Evolutionary conservation across 2,797 vertebrate genomes (phyloP).

Genomic region (Pseudomugil gertrudae): DNA sequence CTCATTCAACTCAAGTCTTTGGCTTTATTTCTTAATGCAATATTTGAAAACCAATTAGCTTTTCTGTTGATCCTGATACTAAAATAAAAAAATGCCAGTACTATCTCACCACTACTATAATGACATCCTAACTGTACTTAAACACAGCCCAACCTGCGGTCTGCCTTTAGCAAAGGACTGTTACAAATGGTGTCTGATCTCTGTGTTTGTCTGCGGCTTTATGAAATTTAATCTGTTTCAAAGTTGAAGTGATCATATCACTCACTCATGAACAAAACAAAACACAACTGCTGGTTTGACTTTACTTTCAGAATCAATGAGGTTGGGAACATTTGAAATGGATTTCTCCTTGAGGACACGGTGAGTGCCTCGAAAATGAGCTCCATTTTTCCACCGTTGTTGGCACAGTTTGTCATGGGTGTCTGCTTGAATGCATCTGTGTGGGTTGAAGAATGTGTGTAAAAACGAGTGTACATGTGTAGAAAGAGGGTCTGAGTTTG

Average conservation of each 20-base stretch:
- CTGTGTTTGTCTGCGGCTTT: slow-evolving; percentile 30
- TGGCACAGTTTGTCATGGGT: slow-evolving; percentile 42
- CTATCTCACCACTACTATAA: slow-evolving; percentile 63
- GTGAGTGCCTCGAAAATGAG: slow-evolving; percentile 40
- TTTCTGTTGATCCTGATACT: slow-evolving; percentile 70
- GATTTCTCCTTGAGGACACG: slow-evolving; percentile 50
- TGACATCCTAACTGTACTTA: slow-evolving; percentile 66
- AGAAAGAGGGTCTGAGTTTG: slow-evolving; percentile 60
- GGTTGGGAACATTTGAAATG: slow-evolving; percentile 45
- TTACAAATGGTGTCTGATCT: slow-evolving; percentile 43
- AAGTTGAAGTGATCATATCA: slow-evolving; percentile 46
- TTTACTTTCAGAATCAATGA: slow-evolving; percentile 51
- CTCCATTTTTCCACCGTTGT: slow-evolving; percentile 50
- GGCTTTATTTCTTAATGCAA: slow-evolving; percentile 66
- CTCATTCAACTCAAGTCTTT: slow-evolving; percentile 54
- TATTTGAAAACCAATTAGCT: slow-evolving; percentile 73
- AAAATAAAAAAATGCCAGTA: slow-evolving; percentile 60
- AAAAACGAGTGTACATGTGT: slow-evolving; percentile 66
- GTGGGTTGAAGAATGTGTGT: slow-evolving; percentile 58
- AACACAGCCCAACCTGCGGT: slow-evolving; percentile 20
- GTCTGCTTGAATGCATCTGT: slow-evolving; percentile 47
- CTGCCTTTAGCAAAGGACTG: slow-evolving; percentile 26
- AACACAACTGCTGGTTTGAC: slow-evolving; percentile 41
- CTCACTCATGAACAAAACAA: slow-evolving; percentile 48
- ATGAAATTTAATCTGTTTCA: slow-evolving; percentile 36